Evolutionary conservation across 2,797 vertebrate genomes (phyloP), one percentile per base, ranked within the genome.

Genomic region (Hyperoplus immaculatus): DNA sequence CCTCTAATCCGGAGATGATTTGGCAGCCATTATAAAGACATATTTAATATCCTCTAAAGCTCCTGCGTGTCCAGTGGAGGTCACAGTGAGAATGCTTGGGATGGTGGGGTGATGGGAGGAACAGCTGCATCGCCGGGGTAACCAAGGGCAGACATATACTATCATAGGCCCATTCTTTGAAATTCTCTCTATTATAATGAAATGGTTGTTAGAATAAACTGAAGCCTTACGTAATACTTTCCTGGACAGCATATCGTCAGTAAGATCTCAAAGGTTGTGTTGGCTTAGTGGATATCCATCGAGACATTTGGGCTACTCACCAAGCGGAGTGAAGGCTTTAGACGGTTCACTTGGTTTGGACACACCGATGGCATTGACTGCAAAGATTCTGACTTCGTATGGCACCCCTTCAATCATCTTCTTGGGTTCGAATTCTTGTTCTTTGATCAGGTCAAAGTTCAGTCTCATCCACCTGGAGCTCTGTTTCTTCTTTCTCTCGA

Each of bases 371-470:
- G 97, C 95, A 46, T 99, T 99, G 64, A 99, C 97, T 0, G 98
- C 98, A 91, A 99, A 99, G 85, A 99, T 94, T 4, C 98, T 96
- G 56, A 98, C 97, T 90, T 99, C 98, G 0, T 99, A 99, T 3
- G 98, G 97, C 77, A 99, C 97, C 1, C 98, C 98, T 92, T 99
- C 98, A 90, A 99, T 99, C 98, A 99, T 99, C 93, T 99, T 99
- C 95, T 98, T 99, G 72, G 97, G 97, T 81, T 99, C 97, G 80
- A 98, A 99, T 38, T 89, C 93, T 49, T 95, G 97, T 93, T 99
- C 98, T 92, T 99, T 99, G 86, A 95, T 97, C 77, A 99, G 94
- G 88, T 99, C 98, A 89, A 99, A 99, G 92, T 99, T 99, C 81
- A 99, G 71, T 72, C 98, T 96, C 98, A 99, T 99, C 98, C 98